phyloP scores from a whole-genome alignment of 2,797 vertebrate species.

The Capromys pilorides region DNA sequence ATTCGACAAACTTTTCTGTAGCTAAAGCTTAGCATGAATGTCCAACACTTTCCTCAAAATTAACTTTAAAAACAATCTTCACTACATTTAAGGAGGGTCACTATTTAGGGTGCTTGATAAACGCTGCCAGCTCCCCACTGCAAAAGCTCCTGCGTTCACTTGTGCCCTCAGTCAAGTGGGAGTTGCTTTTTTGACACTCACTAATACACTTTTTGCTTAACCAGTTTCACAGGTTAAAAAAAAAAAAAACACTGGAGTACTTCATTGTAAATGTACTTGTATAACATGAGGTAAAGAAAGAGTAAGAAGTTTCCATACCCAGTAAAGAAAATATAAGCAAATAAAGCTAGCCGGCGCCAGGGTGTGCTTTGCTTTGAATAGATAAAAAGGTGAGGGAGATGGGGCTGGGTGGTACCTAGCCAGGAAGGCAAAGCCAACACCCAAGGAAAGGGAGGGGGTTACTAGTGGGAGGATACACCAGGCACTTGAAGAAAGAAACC shows the following conservation, averaged over 20 bases:
- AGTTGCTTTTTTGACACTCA: background rate
- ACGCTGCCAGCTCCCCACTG: background rate
- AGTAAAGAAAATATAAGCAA: background rate
- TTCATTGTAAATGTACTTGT: background rate
- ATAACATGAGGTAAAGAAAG: background rate
- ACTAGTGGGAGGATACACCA: background rate
- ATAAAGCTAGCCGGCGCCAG: background rate
- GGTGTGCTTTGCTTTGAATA: background rate
- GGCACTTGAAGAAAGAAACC: background rate
- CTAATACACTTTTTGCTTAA: background rate
- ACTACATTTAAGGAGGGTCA: background rate
- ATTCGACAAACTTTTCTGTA: constrained; percentile 17
- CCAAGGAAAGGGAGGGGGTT: background rate
- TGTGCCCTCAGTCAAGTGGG: background rate
- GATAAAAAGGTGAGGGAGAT: too few relatives aligned
- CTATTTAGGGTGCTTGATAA: constrained; percentile 43
- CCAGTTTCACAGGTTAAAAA: background rate
- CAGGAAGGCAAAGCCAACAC: rapidly evolving
- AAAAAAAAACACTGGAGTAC: background rate
- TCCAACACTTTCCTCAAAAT: constrained; percentile 47
- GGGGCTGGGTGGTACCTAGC: background rate
- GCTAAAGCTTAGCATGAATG: constrained; percentile 36
- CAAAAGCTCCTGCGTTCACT: background rate
- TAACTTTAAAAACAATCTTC: constrained; percentile 30
- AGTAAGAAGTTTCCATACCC: background rate